Conservation (phyloP, 2,797 vertebrate species). For the Crocodylus rhombifer region DNA sequence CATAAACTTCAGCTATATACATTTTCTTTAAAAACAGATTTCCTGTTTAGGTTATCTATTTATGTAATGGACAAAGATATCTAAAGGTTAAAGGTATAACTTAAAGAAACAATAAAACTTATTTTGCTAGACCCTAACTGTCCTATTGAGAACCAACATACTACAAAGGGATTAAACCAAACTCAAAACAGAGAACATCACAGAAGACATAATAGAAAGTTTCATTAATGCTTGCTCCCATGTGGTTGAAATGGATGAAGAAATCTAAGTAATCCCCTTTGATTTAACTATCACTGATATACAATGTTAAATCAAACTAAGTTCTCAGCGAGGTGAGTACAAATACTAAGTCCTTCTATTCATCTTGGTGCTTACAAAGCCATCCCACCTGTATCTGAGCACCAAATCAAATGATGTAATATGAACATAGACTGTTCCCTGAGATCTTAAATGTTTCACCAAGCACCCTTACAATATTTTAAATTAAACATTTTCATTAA, state of each 20-base stretch:
- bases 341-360: neutral
- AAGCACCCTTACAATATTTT: neutral
- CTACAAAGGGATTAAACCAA: constrained; percentile 40
- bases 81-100: constrained; percentile 32
- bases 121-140: constrained; percentile 9
- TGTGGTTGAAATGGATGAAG: neutral
- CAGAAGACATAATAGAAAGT: constrained; percentile 17
- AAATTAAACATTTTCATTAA: neutral
- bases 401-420: neutral
- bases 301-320: constrained; percentile 1
- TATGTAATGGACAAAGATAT: neutral
- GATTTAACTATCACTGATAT: constrained; percentile 41
- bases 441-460: neutral
- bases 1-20: constrained; percentile 6
- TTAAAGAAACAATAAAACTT: constrained; percentile 29
- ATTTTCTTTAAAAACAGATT: constrained; percentile 19
- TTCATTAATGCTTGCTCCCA: constrained; percentile 36
- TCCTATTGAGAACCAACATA: neutral
- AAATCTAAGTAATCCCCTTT: constrained; percentile 15
- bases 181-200: neutral
- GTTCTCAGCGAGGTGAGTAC: neutral
- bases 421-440: neutral
- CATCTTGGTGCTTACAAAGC: neutral
- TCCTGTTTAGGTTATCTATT: constrained; percentile 26
- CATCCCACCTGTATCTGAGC: neutral